Percentiles rank a stretch among this genome's conserved stretches.
Conservation (phyloP, 2,888 invertebrate species). For the Parthenolecanium corni region DNA sequence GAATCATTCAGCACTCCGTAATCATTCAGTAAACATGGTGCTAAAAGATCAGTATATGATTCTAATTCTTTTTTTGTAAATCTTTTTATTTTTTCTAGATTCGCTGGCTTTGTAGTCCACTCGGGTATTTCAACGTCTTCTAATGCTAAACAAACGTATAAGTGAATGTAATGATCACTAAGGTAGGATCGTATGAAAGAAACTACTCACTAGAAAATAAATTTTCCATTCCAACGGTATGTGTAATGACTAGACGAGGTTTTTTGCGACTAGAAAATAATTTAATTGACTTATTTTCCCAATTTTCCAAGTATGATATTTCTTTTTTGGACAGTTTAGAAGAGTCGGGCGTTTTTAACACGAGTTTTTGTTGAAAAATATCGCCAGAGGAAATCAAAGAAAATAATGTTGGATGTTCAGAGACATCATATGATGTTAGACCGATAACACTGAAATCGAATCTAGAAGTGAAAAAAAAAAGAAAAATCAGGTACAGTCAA, state of each 20-base stretch:
- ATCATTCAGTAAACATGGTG: conserved; percentile 27
- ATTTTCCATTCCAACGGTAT: background rate
- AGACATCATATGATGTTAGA: conserved; percentile 8
- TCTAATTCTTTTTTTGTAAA: conserved; percentile 27
- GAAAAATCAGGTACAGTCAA: background rate
- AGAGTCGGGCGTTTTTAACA: background rate
- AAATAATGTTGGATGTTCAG: conserved; percentile 6
- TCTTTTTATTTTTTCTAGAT: conserved; percentile 10
- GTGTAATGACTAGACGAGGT: background rate
- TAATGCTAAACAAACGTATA: background rate
- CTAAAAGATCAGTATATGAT: conserved; percentile 29
- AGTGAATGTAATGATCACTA: background rate
- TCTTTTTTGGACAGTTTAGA: background rate
- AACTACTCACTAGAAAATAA: background rate
- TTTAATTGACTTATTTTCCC: background rate
- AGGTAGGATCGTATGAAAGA: background rate
- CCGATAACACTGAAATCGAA: conserved; percentile 10
- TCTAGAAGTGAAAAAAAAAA: background rate
- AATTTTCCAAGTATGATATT: conserved; percentile 3
- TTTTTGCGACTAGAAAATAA: background rate
- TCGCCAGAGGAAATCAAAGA: conserved; percentile 2
- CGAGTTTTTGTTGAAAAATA: conserved; percentile 10
- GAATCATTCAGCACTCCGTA: conserved; percentile 26
- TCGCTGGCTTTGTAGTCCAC: background rate
- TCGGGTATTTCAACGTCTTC: conserved; percentile 6